A percentile compares a stretch with the other conserved stretches of the same genome.
phyloP scores from a whole-genome alignment of 1,140 invertebrate species.

The Cephus cinctus region DNA sequence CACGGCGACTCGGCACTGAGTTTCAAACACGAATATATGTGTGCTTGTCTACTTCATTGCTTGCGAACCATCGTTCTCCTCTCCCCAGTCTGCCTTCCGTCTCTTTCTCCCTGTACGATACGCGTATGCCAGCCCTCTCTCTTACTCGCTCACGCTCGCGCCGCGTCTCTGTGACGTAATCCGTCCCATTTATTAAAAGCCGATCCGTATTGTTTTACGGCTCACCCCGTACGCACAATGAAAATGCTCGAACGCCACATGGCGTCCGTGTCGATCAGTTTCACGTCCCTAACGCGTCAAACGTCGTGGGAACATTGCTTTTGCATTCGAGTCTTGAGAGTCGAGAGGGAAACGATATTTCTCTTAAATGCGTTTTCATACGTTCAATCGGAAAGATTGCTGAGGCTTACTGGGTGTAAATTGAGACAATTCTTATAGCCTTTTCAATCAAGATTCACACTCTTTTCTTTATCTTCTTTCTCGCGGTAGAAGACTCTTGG shows the following conservation, averaged over 20 bases:
- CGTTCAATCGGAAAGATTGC: too few relatives aligned
- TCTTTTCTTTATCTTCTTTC: too few relatives aligned
- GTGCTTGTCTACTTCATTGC: not conserved
- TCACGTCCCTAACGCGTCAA: too few relatives aligned
- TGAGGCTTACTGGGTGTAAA: too few relatives aligned
- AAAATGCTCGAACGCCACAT: constrained; percentile 32
- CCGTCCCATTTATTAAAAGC: constrained; percentile 38
- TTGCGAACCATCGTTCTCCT: not conserved
- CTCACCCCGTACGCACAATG: too few relatives aligned
- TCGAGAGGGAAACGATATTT: too few relatives aligned
- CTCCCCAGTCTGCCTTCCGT: not conserved
- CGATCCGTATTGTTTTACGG: constrained; percentile 35
- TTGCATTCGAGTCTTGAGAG: too few relatives aligned
- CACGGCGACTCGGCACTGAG: not conserved
- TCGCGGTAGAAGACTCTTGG: too few relatives aligned
- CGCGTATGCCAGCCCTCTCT: not conserved
- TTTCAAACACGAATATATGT: not conserved
- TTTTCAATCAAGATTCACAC: too few relatives aligned
- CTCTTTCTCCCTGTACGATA: not conserved
- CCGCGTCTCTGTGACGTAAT: constrained; percentile 27
- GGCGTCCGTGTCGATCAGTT: too few relatives aligned
- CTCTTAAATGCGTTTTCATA: too few relatives aligned
- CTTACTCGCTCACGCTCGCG: not conserved
- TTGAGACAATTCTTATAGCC: too few relatives aligned
- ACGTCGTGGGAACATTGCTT: constrained; percentile 33